A percentile compares a stretch with the other conserved stretches of the same genome.
Evolutionary conservation across 1,140 invertebrate species (phyloP).

Genomic region (Asobara japonica): DNA sequence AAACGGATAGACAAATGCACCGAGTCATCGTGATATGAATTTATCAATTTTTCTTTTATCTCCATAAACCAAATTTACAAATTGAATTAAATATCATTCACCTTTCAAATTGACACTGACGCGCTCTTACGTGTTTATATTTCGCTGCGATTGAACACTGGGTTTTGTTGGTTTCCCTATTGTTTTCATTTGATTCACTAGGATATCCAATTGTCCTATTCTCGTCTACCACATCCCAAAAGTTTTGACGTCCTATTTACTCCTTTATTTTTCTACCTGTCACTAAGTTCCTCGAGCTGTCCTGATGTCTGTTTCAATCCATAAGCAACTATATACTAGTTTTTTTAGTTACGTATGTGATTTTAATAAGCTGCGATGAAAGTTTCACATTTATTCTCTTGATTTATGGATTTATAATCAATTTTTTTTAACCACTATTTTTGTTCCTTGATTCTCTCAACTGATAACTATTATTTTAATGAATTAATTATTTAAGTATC

Average conservation of each 20-base stretch:
- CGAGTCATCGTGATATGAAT: constrained; percentile 30
- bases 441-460: not conserved
- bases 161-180: constrained; percentile 43
- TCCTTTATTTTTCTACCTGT: constrained; percentile 15
- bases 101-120: constrained; percentile 8
- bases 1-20: constrained; percentile 64
- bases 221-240: constrained; percentile 10
- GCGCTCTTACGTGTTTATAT: constrained; percentile 35
- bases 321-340: not conserved
- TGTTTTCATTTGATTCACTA: constrained; percentile 35
- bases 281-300: constrained; percentile 7
- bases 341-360: not conserved
- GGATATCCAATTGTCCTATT: constrained; percentile 25
- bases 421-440: not conserved
- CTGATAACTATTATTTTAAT: constrained; percentile 28
- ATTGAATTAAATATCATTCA: not conserved
- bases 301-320: not conserved
- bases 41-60: constrained; percentile 20
- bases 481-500: constrained; percentile 17
- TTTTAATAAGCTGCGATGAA: not conserved
- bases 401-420: not conserved
- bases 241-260: constrained; percentile 29
- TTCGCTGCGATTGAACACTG: constrained; percentile 52
- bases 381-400: not conserved
- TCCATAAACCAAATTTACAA: not conserved